A percentile compares a stretch with the other conserved stretches of the same genome.
Conservation (phyloP, 2,113 vertebrate species). For the Prinia subflava region DNA sequence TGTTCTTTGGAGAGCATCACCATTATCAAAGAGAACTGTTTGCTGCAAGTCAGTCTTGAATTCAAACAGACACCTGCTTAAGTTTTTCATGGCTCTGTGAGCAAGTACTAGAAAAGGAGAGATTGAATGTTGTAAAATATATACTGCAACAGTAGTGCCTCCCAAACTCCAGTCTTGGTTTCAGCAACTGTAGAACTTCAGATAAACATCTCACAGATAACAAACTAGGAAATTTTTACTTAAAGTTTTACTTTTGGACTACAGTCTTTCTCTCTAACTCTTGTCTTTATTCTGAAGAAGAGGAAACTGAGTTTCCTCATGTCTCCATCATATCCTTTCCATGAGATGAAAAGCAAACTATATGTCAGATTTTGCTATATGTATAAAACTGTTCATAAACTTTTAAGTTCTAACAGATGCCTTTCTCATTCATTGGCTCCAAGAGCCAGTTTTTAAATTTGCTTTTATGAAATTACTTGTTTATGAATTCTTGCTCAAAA, state of each 20-base stretch:
- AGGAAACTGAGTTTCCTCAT: background rate
- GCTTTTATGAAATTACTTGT: background rate
- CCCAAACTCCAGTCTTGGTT: background rate
- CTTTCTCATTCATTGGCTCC: background rate
- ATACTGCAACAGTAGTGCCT: background rate
- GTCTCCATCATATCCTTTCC: background rate
- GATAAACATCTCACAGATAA: background rate
- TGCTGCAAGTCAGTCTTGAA: background rate
- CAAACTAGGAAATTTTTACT: background rate
- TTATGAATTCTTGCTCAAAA: background rate
- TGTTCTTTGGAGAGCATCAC: background rate
- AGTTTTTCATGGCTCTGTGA: background rate
- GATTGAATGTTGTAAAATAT: background rate
- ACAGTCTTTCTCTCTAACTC: background rate
- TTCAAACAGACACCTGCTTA: background rate
- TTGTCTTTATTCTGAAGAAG: background rate
- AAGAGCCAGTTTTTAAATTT: background rate
- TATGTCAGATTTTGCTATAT: background rate
- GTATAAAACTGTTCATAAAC: background rate
- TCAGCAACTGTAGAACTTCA: background rate
- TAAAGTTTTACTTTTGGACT: background rate
- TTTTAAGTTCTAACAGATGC: background rate
- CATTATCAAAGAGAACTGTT: background rate
- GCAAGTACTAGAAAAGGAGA: background rate
- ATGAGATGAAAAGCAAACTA: background rate